phyloP scores from a whole-genome alignment of 2,113 vertebrate genomes.

The Pteruthius melanotis region DNA sequence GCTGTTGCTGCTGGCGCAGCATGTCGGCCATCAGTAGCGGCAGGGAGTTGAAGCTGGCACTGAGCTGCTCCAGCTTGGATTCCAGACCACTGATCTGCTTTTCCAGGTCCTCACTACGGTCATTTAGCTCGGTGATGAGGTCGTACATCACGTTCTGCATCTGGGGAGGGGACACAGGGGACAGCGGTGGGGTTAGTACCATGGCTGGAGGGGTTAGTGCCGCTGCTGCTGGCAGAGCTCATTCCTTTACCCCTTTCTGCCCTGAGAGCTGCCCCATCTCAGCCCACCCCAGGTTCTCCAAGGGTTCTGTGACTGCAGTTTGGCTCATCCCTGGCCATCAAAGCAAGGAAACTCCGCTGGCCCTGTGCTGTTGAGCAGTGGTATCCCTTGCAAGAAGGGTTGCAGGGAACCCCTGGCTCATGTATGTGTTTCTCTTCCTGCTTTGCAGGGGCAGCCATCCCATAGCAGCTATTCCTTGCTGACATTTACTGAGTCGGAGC shows the following conservation, averaged over 20 bases:
- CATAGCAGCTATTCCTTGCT: not conserved
- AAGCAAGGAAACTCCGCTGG: not conserved
- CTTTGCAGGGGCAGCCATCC: not conserved
- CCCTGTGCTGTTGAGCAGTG: not conserved
- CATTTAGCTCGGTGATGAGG: slow-evolving; percentile 95
- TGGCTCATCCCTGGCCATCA: not conserved
- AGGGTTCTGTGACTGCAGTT: not conserved
- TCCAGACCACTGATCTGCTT: slow-evolving; percentile 95
- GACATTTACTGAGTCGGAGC: not conserved
- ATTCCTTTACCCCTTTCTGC: not conserved
- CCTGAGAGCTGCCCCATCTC: not conserved
- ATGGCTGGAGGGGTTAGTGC: not conserved
- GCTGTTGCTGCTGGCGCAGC: slow-evolving; percentile 90
- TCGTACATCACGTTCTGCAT: slow-evolving; percentile 99
- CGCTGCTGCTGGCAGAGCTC: accelerated
- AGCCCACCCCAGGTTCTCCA: not conserved
- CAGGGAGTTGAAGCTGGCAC: slow-evolving; percentile 84
- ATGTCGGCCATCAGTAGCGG: slow-evolving; percentile 88
- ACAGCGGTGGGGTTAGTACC: not conserved
- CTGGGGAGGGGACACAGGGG: slow-evolving; percentile 58
- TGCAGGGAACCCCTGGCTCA: not conserved
- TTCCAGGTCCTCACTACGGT: slow-evolving; percentile 96
- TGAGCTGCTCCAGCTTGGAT: slow-evolving; percentile 91
- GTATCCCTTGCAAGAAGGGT: not conserved
- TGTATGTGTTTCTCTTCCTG: not conserved